These are phyloP conservation scores for Epinephelus cyanopodus DNA, from an alignment of 2,113 vertebrate genomes.

Conservation along the genomic window DNA sequence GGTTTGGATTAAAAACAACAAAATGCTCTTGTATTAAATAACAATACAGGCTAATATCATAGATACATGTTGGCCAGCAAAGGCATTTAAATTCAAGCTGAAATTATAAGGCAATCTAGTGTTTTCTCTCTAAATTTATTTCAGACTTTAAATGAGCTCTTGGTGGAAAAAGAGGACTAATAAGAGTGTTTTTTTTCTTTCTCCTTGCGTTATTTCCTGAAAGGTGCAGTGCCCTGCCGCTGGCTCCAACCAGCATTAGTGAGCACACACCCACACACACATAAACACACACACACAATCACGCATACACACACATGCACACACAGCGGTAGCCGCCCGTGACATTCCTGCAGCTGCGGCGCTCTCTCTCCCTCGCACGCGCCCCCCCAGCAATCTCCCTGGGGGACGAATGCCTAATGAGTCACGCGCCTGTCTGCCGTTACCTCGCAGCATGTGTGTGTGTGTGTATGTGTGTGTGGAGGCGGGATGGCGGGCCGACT, in stretches of 20 bases:
- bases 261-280: conserved; percentile 56
- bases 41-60: conserved; percentile 14
- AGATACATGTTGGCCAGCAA: conserved; percentile 3
- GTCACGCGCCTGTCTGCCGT: conserved; percentile 89
- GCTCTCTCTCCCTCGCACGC: conserved; percentile 80
- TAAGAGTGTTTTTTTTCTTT: conserved; percentile 57
- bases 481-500: conserved; percentile 81
- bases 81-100: conserved; percentile 35
- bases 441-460: conserved; percentile 82
- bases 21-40: conserved; percentile 1
- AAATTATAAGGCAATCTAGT: conserved; percentile 49
- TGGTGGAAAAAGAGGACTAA: conserved; percentile 75
- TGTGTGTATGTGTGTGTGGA: conserved; percentile 73
- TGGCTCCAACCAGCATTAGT: conserved; percentile 77
- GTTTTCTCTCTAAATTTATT: conserved; percentile 66
- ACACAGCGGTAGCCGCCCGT: conserved; percentile 82
- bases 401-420: conserved; percentile 89
- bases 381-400: conserved; percentile 85
- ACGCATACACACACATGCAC: conserved; percentile 33
- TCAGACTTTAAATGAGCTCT: conserved; percentile 74
- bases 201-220: conserved; percentile 81
- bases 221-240: conserved; percentile 80
- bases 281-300: conserved; percentile 51
- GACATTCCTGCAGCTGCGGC: conserved; percentile 88
- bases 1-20: conserved; percentile 23